Evolutionary conservation across 2,113 vertebrate species (phyloP), one percentile per base, ranked within the genome.

Genomic region (Limanda limanda): DNA sequence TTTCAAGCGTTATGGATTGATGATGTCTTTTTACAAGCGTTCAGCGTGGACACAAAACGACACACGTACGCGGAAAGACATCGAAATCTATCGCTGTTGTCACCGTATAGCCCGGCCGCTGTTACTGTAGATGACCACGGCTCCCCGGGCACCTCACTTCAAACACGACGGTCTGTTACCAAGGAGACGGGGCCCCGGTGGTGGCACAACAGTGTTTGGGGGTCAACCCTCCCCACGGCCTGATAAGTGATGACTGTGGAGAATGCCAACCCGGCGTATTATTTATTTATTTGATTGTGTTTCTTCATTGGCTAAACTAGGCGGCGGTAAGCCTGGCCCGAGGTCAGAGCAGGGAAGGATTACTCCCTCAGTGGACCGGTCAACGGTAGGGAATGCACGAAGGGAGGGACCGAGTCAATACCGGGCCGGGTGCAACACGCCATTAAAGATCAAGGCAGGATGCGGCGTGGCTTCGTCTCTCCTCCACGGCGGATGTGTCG

Each of bases 91-190:
- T 64, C 24, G 60, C 78, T 64, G 76, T 81, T 70, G 82, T 85
- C 79, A 72, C 71, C 71, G 69, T 14, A 54, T 11, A 25, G 83
- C 71, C 21, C 35, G 14, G 79, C 74, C 74, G 74, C 66, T 64
- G 77, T 82, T 83, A 84, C 72, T 77, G 84, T 86, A 81, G 71
- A 81, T 74, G 86, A 84, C 78, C 87, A 80, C 13, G 51, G 60
- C 66, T 90, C 88, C 90, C 89, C 10, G 68, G 88, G 76, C 82
- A 74, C 83, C 84, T 71, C 82, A 70, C 90, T 90, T 91, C 91
- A 93, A 93, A 92, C 85, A 88, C 90, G 90, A 91, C 81, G 73
- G 87, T 90, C 89, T 87, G 93, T 94, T 94, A 90, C 92, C 91
- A 94, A 88, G 93, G 94, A 88, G 90, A 94, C 92, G 61, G 68